Conservation (phyloP, 2,888 invertebrate genomes). For the Anoplius nigerrimus region DNA sequence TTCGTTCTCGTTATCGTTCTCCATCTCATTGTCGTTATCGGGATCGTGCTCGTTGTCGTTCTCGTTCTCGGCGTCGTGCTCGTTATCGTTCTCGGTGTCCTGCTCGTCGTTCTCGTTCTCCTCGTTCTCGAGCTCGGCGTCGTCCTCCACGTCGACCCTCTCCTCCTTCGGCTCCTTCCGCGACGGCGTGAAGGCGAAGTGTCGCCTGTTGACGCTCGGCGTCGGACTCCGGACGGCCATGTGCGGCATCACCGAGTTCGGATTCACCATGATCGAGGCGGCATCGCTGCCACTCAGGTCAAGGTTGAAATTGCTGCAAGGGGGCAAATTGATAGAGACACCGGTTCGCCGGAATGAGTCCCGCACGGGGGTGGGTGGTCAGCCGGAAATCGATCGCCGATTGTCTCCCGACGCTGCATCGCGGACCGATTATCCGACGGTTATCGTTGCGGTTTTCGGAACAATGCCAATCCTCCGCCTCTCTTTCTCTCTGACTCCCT, state of each 20-base stretch:
- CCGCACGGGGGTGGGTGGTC: too few relatives aligned
- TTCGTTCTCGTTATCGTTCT: constrained; percentile 54
- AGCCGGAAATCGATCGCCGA: not conserved
- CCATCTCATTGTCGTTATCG: constrained; percentile 56
- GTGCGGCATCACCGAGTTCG: constrained; percentile 91
- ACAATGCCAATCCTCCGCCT: too few relatives aligned
- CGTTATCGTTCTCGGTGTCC: constrained; percentile 58
- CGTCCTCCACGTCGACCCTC: constrained; percentile 61
- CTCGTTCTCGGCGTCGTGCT: constrained; percentile 60
- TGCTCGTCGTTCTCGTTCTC: constrained; percentile 42
- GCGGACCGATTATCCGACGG: too few relatives aligned
- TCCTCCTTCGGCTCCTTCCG: constrained; percentile 60
- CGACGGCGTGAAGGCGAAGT: constrained; percentile 61
- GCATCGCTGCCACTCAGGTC: constrained; percentile 84
- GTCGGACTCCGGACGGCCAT: constrained; percentile 73
- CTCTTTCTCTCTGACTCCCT: too few relatives aligned
- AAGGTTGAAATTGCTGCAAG: constrained; percentile 78
- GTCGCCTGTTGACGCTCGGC: constrained; percentile 47
- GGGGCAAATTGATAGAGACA: not conserved
- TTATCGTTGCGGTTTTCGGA: too few relatives aligned
- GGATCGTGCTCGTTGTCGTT: constrained; percentile 58
- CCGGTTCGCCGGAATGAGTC: too few relatives aligned
- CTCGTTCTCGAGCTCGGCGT: constrained; percentile 62
- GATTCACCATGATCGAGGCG: constrained; percentile 90
- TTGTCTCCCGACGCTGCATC: not conserved